Conservation (phyloP, 2,113 vertebrate species). For the Taurulus bubalis region DNA sequence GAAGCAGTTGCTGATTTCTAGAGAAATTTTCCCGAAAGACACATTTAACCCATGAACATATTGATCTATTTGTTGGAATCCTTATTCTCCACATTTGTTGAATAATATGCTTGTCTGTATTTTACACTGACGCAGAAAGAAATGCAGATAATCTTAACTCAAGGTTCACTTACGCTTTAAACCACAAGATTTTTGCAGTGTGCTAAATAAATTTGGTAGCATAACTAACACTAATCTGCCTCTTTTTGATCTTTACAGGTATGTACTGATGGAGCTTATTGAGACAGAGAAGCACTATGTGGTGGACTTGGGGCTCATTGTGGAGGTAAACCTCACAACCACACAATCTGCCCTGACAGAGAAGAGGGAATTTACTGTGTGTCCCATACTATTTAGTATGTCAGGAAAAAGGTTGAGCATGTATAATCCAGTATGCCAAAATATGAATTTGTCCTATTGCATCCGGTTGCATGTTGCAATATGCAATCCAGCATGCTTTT, state of each 20-base stretch:
- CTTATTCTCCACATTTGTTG: no score
- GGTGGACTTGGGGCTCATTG: conserved; percentile 90
- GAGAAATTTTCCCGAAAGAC: not conserved
- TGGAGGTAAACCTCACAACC: conserved; percentile 86
- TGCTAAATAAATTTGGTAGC: not conserved
- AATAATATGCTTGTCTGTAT: not conserved
- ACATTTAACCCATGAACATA: not conserved
- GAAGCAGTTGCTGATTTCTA: not conserved
- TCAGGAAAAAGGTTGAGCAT: conserved; percentile 15
- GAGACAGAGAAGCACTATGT: conserved; percentile 95
- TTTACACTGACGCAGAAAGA: not conserved
- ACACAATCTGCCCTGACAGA: conserved; percentile 33
- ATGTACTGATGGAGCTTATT: conserved; percentile 90
- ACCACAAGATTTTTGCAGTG: not conserved
- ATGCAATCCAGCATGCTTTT: not conserved
- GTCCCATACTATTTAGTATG: conserved; percentile 22
- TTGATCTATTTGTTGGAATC: not conserved
- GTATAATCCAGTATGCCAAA: not conserved
- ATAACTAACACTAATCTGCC: conserved; percentile 22
- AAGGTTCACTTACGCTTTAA: not conserved
- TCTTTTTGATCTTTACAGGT: conserved; percentile 80
- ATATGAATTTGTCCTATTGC: not conserved
- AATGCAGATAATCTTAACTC: not conserved
- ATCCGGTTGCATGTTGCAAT: not conserved
- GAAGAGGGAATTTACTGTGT: conserved; percentile 16